These are phyloP conservation scores for Chaenocephalus aceratus DNA, from an alignment of 2,113 vertebrate genomes.

Conservation along the genomic window DNA sequence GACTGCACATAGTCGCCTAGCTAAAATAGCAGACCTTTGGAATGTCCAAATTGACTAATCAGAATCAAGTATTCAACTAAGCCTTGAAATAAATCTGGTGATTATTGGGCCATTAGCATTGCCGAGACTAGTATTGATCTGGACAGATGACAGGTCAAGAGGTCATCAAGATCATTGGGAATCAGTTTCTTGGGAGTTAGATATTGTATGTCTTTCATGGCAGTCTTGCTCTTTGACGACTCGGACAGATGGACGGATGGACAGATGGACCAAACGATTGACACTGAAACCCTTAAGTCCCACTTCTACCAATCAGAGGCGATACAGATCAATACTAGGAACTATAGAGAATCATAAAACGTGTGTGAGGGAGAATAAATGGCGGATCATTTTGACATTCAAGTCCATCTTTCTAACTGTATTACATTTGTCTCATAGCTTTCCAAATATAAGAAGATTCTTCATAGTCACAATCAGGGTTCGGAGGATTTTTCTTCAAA, in stretches of 20 bases:
- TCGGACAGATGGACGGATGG: slow-evolving; percentile 6
- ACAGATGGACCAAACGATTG: slow-evolving; percentile 26
- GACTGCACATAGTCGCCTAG: too few relatives aligned
- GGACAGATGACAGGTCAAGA: slow-evolving; percentile 24
- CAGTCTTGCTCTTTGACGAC: slow-evolving; percentile 2
- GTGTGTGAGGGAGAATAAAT: background rate
- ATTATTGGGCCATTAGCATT: background rate
- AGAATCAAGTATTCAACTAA: too few relatives aligned
- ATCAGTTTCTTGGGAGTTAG: background rate
- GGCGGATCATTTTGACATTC: background rate
- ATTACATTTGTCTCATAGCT: background rate
- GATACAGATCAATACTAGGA: slow-evolving; percentile 12
- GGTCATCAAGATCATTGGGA: slow-evolving; percentile 16
- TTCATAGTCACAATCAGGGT: background rate
- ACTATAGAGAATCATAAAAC: background rate
- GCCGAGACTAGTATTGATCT: slow-evolving; percentile 15
- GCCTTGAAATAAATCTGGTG: too few relatives aligned
- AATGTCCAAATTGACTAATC: too few relatives aligned
- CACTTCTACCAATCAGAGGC: background rate
- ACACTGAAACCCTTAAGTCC: background rate
- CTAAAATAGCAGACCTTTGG: too few relatives aligned
- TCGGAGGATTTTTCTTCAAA: too few relatives aligned
- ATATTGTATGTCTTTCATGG: slow-evolving; percentile 8
- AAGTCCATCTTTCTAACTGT: background rate
- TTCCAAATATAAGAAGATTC: background rate